Evolutionary conservation across 2,888 invertebrate species (phyloP).

Genomic region (Trichogramma dendrolimi): DNA sequence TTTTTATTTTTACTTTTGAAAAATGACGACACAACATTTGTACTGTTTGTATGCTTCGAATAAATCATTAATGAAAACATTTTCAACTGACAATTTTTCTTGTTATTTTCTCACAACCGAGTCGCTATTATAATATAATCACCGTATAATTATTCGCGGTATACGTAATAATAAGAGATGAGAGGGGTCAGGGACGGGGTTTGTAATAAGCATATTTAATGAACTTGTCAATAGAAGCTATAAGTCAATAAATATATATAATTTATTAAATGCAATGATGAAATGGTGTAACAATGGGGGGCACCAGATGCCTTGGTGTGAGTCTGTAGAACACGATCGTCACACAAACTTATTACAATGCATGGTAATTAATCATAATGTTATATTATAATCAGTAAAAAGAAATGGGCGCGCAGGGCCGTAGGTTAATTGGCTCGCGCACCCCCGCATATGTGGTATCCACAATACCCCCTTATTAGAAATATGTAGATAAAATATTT

Average conservation of each 20-base stretch:
- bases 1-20: constrained; percentile 48
- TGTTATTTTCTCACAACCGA: not conserved
- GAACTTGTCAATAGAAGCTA: constrained; percentile 23
- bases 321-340: constrained; percentile 26
- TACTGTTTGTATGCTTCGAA: constrained; percentile 53
- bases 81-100: constrained; percentile 6
- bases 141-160: not conserved
- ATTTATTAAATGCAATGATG: constrained; percentile 54
- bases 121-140: not conserved
- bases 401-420: constrained; percentile 31
- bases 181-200: not conserved
- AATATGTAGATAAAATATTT: constrained; percentile 53
- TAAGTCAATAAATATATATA: constrained; percentile 51
- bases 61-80: constrained; percentile 45
- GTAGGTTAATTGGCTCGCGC: constrained; percentile 35
- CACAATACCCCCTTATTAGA: constrained; percentile 45
- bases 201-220: not conserved
- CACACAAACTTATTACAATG: constrained; percentile 18
- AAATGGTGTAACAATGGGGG: constrained; percentile 52
- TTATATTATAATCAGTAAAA: constrained; percentile 25
- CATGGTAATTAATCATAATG: constrained; percentile 4
- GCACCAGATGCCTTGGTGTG: constrained; percentile 33
- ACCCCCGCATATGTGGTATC: constrained; percentile 23
- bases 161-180: not conserved
- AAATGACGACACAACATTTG: constrained; percentile 47